These are phyloP conservation scores for Harpagifer antarcticus DNA, from an alignment of 2,797 vertebrate species.

Conservation along the genomic window DNA sequence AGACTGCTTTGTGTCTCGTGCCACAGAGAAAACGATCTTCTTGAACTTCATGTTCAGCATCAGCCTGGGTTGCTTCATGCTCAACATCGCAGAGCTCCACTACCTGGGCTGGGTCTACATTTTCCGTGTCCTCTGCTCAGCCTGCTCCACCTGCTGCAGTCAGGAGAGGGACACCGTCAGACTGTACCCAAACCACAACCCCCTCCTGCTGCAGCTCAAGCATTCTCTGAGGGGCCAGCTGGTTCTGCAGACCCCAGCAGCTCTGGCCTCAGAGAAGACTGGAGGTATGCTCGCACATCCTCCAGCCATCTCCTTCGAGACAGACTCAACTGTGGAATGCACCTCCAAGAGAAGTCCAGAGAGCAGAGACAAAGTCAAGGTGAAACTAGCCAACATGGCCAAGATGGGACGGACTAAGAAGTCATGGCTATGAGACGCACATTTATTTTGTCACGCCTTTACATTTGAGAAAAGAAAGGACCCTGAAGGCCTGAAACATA, in stretches of 20 bases:
- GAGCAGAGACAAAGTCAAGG: conserved; percentile 57
- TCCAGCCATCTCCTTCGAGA: conserved; percentile 79
- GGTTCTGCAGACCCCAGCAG: conserved; percentile 67
- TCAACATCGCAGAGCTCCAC: conserved; percentile 79
- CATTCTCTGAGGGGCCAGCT: conserved; percentile 76
- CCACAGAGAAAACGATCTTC: conserved; percentile 82
- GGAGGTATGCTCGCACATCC: conserved; percentile 57
- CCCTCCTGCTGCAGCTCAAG: conserved; percentile 73
- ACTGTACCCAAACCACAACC: conserved; percentile 64
- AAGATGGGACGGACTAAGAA: conserved; percentile 74
- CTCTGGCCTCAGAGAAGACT: conserved; percentile 67
- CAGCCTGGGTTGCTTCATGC: conserved; percentile 77
- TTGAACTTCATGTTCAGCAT: conserved; percentile 82
- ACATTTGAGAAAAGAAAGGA: conserved; percentile 1
- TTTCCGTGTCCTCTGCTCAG: conserved; percentile 74
- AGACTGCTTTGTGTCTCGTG: conserved; percentile 81
- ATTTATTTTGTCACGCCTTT: not conserved
- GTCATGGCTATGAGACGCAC: conserved; percentile 76
- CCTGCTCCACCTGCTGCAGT: conserved; percentile 75
- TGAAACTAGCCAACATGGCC: conserved; percentile 71
- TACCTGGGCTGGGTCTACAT: conserved; percentile 82
- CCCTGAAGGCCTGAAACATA: not conserved
- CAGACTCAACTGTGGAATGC: conserved; percentile 77
- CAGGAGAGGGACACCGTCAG: conserved; percentile 50
- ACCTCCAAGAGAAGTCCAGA: conserved; percentile 71